Conservation (phyloP, 2,113 vertebrate genomes). For the Rhynchomys soricoides region DNA sequence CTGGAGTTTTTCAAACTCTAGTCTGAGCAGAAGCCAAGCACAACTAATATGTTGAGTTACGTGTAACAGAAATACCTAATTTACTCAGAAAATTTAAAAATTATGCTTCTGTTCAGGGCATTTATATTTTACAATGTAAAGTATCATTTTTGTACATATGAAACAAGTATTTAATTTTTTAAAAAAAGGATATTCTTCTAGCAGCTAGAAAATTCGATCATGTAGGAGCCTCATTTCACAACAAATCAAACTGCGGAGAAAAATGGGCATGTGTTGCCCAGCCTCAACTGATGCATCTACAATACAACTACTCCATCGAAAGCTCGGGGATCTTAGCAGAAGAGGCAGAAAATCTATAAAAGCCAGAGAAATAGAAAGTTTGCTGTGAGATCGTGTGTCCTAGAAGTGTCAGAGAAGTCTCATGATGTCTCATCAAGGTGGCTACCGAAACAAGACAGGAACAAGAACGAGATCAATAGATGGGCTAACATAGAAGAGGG, state of each 20-base stretch:
- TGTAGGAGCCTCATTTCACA: not conserved
- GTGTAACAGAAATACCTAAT: not conserved
- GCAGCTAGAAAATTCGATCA: too few relatives aligned
- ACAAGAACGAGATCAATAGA: not conserved
- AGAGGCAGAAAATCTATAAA: not conserved
- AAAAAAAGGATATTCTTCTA: too few relatives aligned
- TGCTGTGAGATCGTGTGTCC: not conserved
- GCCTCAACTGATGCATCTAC: not conserved
- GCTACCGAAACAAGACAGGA: not conserved
- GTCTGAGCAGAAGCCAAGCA: not conserved
- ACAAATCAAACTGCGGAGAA: not conserved
- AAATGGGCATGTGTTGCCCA: not conserved
- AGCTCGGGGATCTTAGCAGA: not conserved
- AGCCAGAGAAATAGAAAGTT: not conserved
- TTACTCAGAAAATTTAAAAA: constrained; percentile 46
- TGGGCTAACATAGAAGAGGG: not conserved
- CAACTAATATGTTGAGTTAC: not conserved
- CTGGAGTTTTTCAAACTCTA: not conserved
- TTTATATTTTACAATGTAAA: constrained; percentile 28
- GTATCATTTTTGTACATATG: not conserved
- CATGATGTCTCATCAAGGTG: not conserved
- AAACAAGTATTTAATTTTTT: not conserved
- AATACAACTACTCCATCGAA: not conserved
- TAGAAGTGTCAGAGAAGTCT: not conserved
- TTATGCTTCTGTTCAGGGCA: constrained; percentile 1